A percentile compares a stretch with the other conserved stretches of the same genome.
Conservation (phyloP, 2,797 vertebrate genomes). For the Benthosema pterotum region DNA sequence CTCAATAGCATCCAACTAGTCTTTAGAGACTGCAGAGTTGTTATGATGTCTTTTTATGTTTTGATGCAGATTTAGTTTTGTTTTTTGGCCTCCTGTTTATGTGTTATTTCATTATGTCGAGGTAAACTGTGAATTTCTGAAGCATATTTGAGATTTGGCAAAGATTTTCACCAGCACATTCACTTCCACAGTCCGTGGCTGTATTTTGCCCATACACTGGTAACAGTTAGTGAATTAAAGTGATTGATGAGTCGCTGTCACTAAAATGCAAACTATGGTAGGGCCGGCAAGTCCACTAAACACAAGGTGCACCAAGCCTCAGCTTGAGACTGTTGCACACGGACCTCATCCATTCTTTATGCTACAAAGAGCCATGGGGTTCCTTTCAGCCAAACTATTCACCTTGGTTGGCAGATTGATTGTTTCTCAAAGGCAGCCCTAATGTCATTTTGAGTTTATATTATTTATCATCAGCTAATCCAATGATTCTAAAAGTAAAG, state of each 20-base stretch:
- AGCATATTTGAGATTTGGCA: too few relatives aligned
- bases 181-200: too few relatives aligned
- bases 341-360: constrained; percentile 7
- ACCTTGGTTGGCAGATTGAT: constrained; percentile 12
- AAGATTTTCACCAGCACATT: too few relatives aligned
- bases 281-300: background rate
- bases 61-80: too few relatives aligned
- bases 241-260: constrained; percentile 8
- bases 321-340: background rate
- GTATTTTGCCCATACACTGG: background rate
- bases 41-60: too few relatives aligned
- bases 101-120: too few relatives aligned
- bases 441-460: constrained; percentile 24
- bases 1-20: too few relatives aligned
- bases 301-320: background rate
- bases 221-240: background rate
- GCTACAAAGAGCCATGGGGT: constrained; percentile 1
- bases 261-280: background rate
- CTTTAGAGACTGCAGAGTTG: too few relatives aligned
- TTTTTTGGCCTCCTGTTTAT: too few relatives aligned
- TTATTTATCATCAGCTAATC: constrained; percentile 31
- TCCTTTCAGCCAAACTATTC: constrained; percentile 4
- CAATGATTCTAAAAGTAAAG: constrained; percentile 11
- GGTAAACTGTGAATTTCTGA: too few relatives aligned
- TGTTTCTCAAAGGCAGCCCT: constrained; percentile 14